Evolutionary conservation across 53 echinoderm and acorn worm genomes (phyloP).

Genomic region (Glandiceps talaboti): DNA sequence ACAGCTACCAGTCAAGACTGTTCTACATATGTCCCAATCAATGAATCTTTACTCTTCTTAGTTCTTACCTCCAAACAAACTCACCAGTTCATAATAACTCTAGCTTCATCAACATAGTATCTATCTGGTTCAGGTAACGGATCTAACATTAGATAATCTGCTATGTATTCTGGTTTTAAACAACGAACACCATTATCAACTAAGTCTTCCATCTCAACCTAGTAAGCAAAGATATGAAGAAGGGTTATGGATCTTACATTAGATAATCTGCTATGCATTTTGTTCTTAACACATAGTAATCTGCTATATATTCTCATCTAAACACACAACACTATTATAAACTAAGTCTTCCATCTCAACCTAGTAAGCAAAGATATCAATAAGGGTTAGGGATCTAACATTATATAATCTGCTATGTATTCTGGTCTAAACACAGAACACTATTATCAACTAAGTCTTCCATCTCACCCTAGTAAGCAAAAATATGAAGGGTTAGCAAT

Average conservation of each 20-base stretch:
- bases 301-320: constrained; percentile 92
- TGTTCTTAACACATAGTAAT: too few relatives aligned
- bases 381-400: constrained; percentile 60
- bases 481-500: constrained; percentile 57
- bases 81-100: constrained; percentile 35
- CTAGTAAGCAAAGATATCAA: too few relatives aligned
- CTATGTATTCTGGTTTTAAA: constrained; percentile 91
- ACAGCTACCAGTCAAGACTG: too few relatives aligned
- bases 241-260: constrained; percentile 59
- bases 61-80: too few relatives aligned
- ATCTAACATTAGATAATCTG: constrained; percentile 70
- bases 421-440: constrained; percentile 78
- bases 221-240: too few relatives aligned
- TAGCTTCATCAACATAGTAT: constrained; percentile 59
- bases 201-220: constrained; percentile 57
- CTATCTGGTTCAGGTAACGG: constrained; percentile 52
- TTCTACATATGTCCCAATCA: too few relatives aligned
- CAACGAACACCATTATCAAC: constrained; percentile 58
- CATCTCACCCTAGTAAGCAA: constrained; percentile 44
- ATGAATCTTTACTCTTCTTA: too few relatives aligned
- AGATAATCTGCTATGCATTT: too few relatives aligned
- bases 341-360: constrained; percentile 50
- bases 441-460: constrained; percentile 43
- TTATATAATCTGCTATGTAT: too few relatives aligned
- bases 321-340: constrained; percentile 52